These are phyloP conservation scores for Smutsia gigantea DNA, from an alignment of 2,797 vertebrate genomes.

Conservation along the genomic window DNA sequence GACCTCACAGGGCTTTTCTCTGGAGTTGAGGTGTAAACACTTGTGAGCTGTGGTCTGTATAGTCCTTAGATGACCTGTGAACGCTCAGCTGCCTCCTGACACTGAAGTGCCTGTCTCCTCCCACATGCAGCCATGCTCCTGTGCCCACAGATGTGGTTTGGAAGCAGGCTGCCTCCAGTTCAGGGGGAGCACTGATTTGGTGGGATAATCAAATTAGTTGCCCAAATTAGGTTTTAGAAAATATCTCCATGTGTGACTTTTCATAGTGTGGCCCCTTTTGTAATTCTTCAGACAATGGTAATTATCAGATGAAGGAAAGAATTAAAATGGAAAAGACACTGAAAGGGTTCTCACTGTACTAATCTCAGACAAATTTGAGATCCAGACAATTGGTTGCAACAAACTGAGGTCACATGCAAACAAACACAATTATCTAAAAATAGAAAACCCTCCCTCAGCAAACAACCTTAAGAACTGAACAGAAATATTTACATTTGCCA, in stretches of 20 bases:
- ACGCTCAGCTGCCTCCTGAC: neutral
- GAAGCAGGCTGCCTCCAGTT: neutral
- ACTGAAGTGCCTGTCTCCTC: neutral
- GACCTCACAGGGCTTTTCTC: neutral
- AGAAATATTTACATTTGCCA: slow-evolving; percentile 70
- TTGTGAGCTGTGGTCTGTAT: neutral
- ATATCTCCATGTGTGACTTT: slow-evolving; percentile 35
- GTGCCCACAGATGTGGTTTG: slow-evolving; percentile 10
- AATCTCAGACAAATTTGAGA: slow-evolving; percentile 54
- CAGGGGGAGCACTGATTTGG: neutral
- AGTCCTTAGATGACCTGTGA: slow-evolving; percentile 26
- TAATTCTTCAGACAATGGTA: slow-evolving; percentile 73
- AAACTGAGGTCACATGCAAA: slow-evolving; percentile 67
- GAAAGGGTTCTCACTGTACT: slow-evolving; percentile 53
- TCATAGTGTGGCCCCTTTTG: slow-evolving; percentile 14
- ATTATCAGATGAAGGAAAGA: slow-evolving; percentile 76
- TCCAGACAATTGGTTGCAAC: slow-evolving; percentile 51
- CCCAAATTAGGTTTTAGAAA: slow-evolving; percentile 48
- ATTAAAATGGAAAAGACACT: slow-evolving; percentile 61
- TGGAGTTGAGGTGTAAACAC: slow-evolving; percentile 8
- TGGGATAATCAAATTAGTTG: slow-evolving; percentile 46
- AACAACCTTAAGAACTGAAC: slow-evolving; percentile 48
- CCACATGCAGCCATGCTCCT: neutral
- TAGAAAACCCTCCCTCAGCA: slow-evolving; percentile 55
- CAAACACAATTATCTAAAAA: slow-evolving; percentile 61